phyloP scores from a whole-genome alignment of 2,113 vertebrate genomes.

The Myotis yumanensis region DNA sequence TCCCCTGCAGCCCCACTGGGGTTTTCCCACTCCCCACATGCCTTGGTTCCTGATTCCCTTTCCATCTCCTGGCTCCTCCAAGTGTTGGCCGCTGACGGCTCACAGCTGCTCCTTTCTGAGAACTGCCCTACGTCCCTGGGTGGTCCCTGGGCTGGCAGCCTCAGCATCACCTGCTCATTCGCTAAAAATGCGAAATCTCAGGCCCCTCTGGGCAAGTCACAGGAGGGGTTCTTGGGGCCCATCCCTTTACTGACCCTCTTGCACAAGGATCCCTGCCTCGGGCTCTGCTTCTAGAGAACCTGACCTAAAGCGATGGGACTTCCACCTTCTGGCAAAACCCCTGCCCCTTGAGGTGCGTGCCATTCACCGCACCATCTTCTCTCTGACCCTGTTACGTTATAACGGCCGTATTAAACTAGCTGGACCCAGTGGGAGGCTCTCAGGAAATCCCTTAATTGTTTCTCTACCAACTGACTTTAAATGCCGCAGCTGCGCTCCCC shows the following conservation, averaged over 20 bases:
- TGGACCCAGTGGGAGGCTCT: neutral
- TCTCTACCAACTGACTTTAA: neutral
- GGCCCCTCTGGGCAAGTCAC: neutral
- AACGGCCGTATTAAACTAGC: neutral
- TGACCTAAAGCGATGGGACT: neutral
- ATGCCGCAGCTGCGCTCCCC: neutral
- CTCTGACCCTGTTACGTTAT: neutral
- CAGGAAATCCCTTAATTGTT: neutral
- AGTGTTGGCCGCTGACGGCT: neutral
- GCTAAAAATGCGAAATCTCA: neutral
- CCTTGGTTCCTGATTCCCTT: neutral
- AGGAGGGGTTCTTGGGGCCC: neutral
- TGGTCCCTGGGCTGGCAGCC: neutral
- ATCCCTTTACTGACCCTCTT: neutral
- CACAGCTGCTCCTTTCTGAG: neutral
- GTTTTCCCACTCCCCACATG: neutral
- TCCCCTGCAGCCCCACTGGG: neutral
- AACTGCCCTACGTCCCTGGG: neutral
- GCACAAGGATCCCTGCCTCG: neutral
- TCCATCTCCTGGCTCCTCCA: neutral
- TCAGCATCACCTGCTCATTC: neutral
- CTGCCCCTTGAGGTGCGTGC: neutral
- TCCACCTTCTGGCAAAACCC: neutral
- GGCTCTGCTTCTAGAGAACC: neutral
- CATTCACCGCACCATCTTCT: neutral